Evolutionary conservation across 2,888 invertebrate species (phyloP), one percentile per base, ranked within the genome.

Genomic region (Tanypteryx hageni): DNA sequence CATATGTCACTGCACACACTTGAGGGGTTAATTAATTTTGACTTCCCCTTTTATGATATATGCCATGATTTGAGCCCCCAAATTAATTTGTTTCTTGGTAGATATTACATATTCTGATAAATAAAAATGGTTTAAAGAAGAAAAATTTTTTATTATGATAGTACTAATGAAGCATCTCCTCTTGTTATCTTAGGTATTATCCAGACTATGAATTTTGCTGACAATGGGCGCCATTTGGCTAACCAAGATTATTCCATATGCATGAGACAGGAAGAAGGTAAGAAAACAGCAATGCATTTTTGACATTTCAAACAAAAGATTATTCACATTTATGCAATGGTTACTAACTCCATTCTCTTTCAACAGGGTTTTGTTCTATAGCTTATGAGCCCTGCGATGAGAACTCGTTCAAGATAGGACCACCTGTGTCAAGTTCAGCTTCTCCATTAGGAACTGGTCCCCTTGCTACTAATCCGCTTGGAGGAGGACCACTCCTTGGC

Each of bases 171-270:
- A 31, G 56, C 3, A 10, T 56, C 13, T 85, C 0, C 2, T 61
- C 14, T 64, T 16, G n/a, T n/a, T 31, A 18, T 81, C 31, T 82
- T 59, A 95, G 97, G 97, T 8, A 95, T 96, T 14, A 96, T 97
- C 93, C 96, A 97, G 95, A 98, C 98, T 0, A 97, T 98, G 95
- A 98, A 98, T 95, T 98, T 97, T 94, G 97, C 98, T 0, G 97
- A 97, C 57, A 98, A 98, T 94, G 98, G 98, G 0, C 96, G 98
- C 0, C 98, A 98, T 94, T 95, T 98, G 57, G 97, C 98, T 0
- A 96, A 96, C 93, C 98, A 98, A 94, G 97, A 98, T 94, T 98
- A 98, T 95, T 96, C 96, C 92, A 96, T 97, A 11, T 98, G 98
- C 94, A 96, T 98, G 93, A 95, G 98, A 7, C 94, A 94, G 93